Conservation (phyloP, 2,888 invertebrate species). For the Dorcus parallelipipedus region DNA sequence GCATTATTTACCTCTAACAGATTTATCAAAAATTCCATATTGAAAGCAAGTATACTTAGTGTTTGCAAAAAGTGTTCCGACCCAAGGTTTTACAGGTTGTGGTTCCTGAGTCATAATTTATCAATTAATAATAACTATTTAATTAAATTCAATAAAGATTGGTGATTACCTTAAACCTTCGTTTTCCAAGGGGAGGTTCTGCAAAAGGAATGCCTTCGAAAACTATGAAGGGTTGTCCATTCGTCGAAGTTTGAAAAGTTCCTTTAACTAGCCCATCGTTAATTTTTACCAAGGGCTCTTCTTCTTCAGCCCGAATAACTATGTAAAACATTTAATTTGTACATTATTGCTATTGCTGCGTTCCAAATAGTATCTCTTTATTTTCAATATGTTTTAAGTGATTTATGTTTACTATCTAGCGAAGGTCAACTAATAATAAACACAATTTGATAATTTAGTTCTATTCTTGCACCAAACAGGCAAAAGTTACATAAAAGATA, state of each 20-base stretch:
- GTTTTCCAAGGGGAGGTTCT: constrained; percentile 11
- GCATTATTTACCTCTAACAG: neutral
- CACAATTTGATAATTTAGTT: no score
- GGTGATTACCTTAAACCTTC: constrained; percentile 10
- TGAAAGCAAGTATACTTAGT: constrained; percentile 33
- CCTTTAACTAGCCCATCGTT: constrained; percentile 10
- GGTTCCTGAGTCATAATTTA: constrained; percentile 27
- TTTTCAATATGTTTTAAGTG: no score
- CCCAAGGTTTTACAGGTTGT: constrained; percentile 33
- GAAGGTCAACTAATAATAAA: no score
- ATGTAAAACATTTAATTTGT: neutral
- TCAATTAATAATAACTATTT: no score
- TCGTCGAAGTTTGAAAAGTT: constrained; percentile 6
- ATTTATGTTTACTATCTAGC: no score
- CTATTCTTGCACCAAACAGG: no score
- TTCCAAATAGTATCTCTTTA: no score
- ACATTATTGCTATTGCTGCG: no score
- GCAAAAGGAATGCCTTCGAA: constrained; percentile 18
- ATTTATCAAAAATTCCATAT: neutral
- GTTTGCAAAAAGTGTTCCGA: constrained; percentile 31
- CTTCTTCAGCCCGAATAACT: neutral
- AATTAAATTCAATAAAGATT: no score
- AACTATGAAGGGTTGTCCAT: constrained; percentile 9
- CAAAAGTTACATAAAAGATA: no score
- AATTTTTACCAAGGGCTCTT: constrained; percentile 3